phyloP scores from a whole-genome alignment of 2,888 invertebrate genomes.

The Lordiphosa andalusiaca region DNA sequence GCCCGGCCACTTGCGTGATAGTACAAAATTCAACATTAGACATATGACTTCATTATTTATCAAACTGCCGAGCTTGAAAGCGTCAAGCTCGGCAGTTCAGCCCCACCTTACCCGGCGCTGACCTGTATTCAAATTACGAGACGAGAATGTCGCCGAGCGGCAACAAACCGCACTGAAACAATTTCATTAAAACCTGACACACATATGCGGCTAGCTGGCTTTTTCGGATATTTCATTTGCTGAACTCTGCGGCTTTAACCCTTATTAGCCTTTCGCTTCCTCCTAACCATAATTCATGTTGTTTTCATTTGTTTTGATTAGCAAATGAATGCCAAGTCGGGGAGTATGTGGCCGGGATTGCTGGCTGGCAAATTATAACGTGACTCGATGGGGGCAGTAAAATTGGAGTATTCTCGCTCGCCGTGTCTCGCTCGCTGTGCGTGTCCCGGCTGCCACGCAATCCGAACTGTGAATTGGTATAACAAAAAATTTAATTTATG shows the following conservation, averaged over 20 bases:
- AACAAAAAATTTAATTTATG: slow-evolving; percentile 67
- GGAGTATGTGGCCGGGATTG: slow-evolving; percentile 25
- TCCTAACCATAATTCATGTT: slow-evolving; percentile 63
- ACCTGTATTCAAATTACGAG: slow-evolving; percentile 66
- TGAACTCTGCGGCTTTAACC: slow-evolving; percentile 64
- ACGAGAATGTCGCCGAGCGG: slow-evolving; percentile 23
- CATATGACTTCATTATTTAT: slow-evolving; percentile 77
- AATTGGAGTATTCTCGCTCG: slow-evolving; percentile 53
- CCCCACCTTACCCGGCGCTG: slow-evolving; percentile 26
- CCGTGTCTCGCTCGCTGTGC: slow-evolving; percentile 40
- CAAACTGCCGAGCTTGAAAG: slow-evolving; percentile 52
- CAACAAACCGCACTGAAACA: slow-evolving; percentile 59
- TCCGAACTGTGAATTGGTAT: slow-evolving; percentile 54
- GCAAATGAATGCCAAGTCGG: slow-evolving; percentile 54
- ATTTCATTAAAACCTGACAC: slow-evolving; percentile 60
- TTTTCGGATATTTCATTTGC: slow-evolving; percentile 47
- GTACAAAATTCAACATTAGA: slow-evolving; percentile 67
- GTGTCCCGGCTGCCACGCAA: slow-evolving; percentile 61
- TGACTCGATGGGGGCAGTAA: slow-evolving; percentile 63
- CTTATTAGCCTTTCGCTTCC: slow-evolving; percentile 63
- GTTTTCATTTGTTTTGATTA: slow-evolving; percentile 77
- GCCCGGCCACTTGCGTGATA: slow-evolving; percentile 55
- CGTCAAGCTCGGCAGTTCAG: slow-evolving; percentile 53
- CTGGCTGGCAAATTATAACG: slow-evolving; percentile 60
- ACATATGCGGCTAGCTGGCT: slow-evolving; percentile 12